Evolutionary conservation across 2,888 invertebrate species (phyloP).

Genomic region (Monoplex corrugatus): DNA sequence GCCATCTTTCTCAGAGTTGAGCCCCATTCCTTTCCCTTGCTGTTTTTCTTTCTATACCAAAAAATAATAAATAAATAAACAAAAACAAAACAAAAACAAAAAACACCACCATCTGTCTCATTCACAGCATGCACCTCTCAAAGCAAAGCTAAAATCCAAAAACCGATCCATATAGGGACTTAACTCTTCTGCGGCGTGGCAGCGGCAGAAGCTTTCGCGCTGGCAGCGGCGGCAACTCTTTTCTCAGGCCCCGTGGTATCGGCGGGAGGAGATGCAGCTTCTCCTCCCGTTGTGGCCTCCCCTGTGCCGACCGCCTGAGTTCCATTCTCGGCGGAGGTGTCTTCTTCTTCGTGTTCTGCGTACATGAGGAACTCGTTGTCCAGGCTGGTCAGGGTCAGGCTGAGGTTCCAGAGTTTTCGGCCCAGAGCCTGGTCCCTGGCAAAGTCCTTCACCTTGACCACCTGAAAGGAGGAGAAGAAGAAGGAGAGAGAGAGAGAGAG

Average conservation of each 20-base stretch:
- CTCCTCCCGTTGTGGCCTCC: neutral
- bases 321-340: constrained; percentile 25
- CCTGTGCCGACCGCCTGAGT: neutral
- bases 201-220: neutral
- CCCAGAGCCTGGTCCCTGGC: constrained; percentile 65
- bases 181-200: neutral
- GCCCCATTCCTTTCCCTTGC: too few relatives aligned
- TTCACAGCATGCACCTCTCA: too few relatives aligned
- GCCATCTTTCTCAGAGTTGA: too few relatives aligned
- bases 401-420: constrained; percentile 71
- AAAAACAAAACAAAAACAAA: too few relatives aligned
- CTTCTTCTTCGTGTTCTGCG: constrained; percentile 51
- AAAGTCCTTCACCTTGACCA: constrained; percentile 54
- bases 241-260: constrained; percentile 27
- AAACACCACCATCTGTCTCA: too few relatives aligned
- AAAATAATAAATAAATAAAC: too few relatives aligned
- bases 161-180: too few relatives aligned
- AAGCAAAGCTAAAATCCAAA: too few relatives aligned
- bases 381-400: constrained; percentile 70
- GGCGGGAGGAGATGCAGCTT: neutral
- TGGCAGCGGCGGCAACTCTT: neutral
- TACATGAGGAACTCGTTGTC: constrained; percentile 57
- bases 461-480: neutral
- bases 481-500: too few relatives aligned
- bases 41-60: too few relatives aligned